Conservation (phyloP, 92 coral and sea anemone species). For the Porites evermanni region DNA sequence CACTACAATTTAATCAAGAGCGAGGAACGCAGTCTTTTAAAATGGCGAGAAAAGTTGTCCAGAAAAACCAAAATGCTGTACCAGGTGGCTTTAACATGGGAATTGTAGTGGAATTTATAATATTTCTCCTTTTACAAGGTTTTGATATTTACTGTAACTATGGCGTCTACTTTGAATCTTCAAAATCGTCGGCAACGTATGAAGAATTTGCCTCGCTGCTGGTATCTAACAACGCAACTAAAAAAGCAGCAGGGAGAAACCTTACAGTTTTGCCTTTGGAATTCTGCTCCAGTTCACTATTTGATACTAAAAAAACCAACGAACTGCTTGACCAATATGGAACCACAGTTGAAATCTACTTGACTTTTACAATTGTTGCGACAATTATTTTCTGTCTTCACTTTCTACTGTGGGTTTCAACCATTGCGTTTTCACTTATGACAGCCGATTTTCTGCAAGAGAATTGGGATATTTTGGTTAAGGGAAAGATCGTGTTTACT, state of each 20-base stretch:
- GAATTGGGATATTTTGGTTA: conserved; percentile 80
- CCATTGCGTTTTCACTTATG: conserved; percentile 71
- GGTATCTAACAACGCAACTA: conserved; percentile 45
- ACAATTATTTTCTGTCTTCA: conserved; percentile 80
- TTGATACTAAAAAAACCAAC: conserved; percentile 66
- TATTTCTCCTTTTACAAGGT: conserved; percentile 90
- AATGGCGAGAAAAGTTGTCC: conserved; percentile 75
- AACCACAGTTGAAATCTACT: conserved; percentile 68
- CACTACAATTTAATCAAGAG: not conserved
- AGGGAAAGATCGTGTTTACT: conserved; percentile 78
- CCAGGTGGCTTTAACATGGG: conserved; percentile 91
- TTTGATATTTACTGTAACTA: conserved; percentile 78
- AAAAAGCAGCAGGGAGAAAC: conserved; percentile 26
- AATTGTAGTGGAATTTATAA: conserved; percentile 78
- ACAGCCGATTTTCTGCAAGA: conserved; percentile 89
- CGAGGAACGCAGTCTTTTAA: not conserved
- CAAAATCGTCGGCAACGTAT: conserved; percentile 51
- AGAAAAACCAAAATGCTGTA: conserved; percentile 67
- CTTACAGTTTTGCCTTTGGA: conserved; percentile 62
- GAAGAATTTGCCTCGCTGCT: conserved; percentile 47
- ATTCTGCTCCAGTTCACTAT: conserved; percentile 77
- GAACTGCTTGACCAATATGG: conserved; percentile 61
- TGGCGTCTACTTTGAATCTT: conserved; percentile 77
- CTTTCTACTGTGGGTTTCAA: conserved; percentile 81
- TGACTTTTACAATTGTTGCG: conserved; percentile 73